phyloP scores from a whole-genome alignment of 2,797 vertebrate genomes.

The Centropyge bicolor region DNA sequence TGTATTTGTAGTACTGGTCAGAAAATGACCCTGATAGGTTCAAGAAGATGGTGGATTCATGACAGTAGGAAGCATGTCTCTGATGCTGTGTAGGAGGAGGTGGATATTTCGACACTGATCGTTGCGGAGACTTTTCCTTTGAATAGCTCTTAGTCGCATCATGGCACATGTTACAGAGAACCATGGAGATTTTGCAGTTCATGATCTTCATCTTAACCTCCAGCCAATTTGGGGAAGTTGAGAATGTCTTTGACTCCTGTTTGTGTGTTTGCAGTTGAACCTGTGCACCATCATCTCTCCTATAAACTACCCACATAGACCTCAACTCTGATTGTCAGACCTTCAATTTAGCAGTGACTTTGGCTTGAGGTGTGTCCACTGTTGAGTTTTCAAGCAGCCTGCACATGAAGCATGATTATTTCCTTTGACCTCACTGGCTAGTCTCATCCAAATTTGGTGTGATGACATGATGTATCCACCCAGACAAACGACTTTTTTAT shows the following conservation, averaged over 20 bases:
- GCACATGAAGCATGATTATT: background rate
- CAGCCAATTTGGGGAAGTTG: too few relatives aligned
- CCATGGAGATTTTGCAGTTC: background rate
- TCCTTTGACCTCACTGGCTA: background rate
- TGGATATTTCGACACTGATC: too few relatives aligned
- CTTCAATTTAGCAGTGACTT: background rate
- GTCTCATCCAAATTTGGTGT: background rate
- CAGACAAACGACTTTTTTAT: too few relatives aligned
- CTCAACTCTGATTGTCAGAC: background rate
- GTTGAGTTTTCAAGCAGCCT: background rate
- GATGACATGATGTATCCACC: background rate
- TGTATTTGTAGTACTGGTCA: conserved; percentile 1
- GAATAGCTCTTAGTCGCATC: too few relatives aligned
- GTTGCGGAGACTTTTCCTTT: too few relatives aligned
- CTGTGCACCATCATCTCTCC: background rate
- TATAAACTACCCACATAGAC: background rate
- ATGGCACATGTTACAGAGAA: too few relatives aligned
- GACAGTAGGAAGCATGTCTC: too few relatives aligned
- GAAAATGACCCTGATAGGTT: background rate
- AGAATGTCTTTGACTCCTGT: background rate
- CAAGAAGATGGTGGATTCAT: conserved; percentile 10
- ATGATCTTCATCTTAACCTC: background rate
- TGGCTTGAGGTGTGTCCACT: background rate
- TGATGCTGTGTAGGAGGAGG: too few relatives aligned
- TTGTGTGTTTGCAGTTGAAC: too few relatives aligned